Percentiles rank a stretch among this genome's conserved stretches.
Conservation (phyloP, 2,113 vertebrate genomes). For the Grallaria varia region DNA sequence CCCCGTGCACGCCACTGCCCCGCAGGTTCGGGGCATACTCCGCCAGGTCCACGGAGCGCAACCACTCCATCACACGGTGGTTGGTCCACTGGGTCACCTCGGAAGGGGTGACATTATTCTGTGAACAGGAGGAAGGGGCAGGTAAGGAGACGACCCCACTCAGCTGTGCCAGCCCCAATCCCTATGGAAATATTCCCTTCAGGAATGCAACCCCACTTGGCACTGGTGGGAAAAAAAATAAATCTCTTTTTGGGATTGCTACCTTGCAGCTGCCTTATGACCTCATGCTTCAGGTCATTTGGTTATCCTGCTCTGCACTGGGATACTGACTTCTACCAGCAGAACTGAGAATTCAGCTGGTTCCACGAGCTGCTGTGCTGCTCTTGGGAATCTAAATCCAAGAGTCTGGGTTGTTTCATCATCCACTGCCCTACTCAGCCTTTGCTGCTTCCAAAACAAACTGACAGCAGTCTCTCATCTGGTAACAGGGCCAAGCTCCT, state of each 20-base stretch:
- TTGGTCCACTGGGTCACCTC: conserved; percentile 98
- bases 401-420: background rate
- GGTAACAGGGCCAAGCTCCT: background rate
- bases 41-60: conserved; percentile 92
- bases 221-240: background rate
- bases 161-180: background rate
- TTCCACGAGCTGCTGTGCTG: background rate
- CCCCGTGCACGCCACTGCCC: conserved; percentile 95
- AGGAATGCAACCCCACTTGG: background rate
- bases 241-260: background rate
- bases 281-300: background rate
- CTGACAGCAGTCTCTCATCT: background rate
- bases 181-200: background rate
- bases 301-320: background rate
- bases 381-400: background rate
- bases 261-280: background rate
- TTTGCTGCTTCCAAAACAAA: background rate
- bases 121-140: background rate
- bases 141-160: background rate
- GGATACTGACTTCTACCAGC: background rate
- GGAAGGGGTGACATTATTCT: conserved; percentile 86
- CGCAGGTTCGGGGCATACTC: conserved; percentile 96
- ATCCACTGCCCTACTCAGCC: background rate
- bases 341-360: background rate
- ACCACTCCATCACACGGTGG: conserved; percentile 98